Evolutionary conservation across 1,140 invertebrate genomes (phyloP), one percentile per base, ranked within the genome.

Genomic region (Trachymyrmex septentrionalis): DNA sequence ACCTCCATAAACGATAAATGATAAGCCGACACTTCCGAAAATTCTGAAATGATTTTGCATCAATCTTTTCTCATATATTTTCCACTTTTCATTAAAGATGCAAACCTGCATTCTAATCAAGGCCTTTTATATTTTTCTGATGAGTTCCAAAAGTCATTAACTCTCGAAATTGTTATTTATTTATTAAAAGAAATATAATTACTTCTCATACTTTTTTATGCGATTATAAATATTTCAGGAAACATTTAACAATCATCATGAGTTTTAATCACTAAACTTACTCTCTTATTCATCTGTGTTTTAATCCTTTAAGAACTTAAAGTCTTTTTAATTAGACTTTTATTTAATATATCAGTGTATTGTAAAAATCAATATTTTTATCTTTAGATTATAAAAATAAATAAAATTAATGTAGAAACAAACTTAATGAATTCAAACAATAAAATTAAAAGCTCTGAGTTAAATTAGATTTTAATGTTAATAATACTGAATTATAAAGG

Each of bases 331-430:
- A 53, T 50, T 72, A 27, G 1, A 16, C 16, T 71, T 71, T 50
- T 24, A 48, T 67, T 24, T n/a, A 19, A 19, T 69, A 3, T 30
- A 64, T 64, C 3, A 71, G 3, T 24, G 30, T 10, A 19, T 72
- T 14, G 24, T 30, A 27, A 72, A n/a, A 16, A 72, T 71, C 44
- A 71, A 50, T 53, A 27, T 50, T 71, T 71, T 57, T 9, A 21
- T 57, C n/a, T 57, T 21, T 44, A 48, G 24, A 34, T 77, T 77
- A 63, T 77, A 66, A 34, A 50, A 64, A 77, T 44, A 10, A 44
- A 44, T 44, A 1, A 44, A 10, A 44, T 44, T 44, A 44, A 44
- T 44, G 38, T 44, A 44, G 6, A 38, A 44, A 44, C 38, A 44
- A 44, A 44, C 38, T 44, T 0, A 10, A 3, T 44, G 38, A 44